Evolutionary conservation across 2,797 vertebrate species (phyloP), one percentile per base, ranked within the genome.

Genomic region (Pangasius larnaudii): DNA sequence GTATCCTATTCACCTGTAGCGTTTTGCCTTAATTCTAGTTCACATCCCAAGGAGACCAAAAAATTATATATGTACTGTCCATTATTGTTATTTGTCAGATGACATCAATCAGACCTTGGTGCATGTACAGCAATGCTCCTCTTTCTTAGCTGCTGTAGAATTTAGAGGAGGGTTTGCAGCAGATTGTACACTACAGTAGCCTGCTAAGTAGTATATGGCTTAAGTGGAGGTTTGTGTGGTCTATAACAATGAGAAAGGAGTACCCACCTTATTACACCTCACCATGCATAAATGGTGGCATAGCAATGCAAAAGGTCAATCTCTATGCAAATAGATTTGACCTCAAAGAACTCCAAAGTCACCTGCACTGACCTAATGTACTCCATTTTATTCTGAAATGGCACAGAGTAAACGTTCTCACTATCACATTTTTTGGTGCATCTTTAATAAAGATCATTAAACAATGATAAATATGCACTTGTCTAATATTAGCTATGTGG

Each of bases 291-390:
- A 65, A 30, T 9, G 16, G 3, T 63, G 10, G 59, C 27, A 65
- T 65, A 65, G 63, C 59, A 63, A 30, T n/a, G 59, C 16, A 19
- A 46, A 83, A 65, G 80, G 80, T 83, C 42, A 65, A 46, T 83
- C 14, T 83, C 59, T 65, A 49, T 83, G 80, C 59, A 83, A 83
- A 83, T 83, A 30, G 58, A 19, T 65, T 83, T 46, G 27, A 8
- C 59, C 80, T 49, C 16, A 1, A 46, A 11, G 80, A 83, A 83
- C 59, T 19, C 27, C 2, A 65, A 65, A 46, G 58, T 46, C 59
- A 65, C 27, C 39, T 30, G 13, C 10, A n/a, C 5, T 65, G 80
- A 83, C 59, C 80, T n/a, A 24, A 30, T 65, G 3, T 18, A 46
- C 10, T 65, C 24, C 22, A 42, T 42, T 49, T 49, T n/a, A 63